Evolutionary conservation across 2,888 invertebrate genomes (phyloP).

Genomic region (Tipula helvola): DNA sequence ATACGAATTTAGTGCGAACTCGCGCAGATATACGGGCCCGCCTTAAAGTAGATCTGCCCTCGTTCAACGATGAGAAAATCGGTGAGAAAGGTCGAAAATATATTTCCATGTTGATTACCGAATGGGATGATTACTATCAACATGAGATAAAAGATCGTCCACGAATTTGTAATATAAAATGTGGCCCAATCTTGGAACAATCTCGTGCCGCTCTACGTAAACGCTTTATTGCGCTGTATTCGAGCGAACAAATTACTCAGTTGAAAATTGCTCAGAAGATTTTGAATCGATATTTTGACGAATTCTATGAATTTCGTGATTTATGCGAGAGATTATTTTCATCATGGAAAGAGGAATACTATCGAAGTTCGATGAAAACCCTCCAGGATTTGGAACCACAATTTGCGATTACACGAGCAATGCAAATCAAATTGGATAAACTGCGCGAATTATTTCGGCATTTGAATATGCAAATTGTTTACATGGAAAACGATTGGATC

Average conservation of each 20-base stretch:
- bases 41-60: slow-evolving; percentile 25
- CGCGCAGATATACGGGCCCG: slow-evolving; percentile 28
- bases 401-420: slow-evolving; percentile 27
- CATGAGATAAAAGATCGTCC: slow-evolving; percentile 28
- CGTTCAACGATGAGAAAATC: slow-evolving; percentile 23
- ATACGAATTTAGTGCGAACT: slow-evolving; percentile 28
- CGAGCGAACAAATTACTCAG: slow-evolving; percentile 20
- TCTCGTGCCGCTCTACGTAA: slow-evolving; percentile 28
- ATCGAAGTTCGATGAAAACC: slow-evolving; percentile 16
- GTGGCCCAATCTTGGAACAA: slow-evolving; percentile 24
- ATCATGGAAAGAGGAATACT: slow-evolving; percentile 31
- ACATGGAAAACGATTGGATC: slow-evolving; percentile 31
- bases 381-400: slow-evolving; percentile 22
- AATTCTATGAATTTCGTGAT: slow-evolving; percentile 23
- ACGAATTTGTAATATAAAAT: slow-evolving; percentile 25
- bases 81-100: slow-evolving; percentile 23
- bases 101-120: slow-evolving; percentile 26
- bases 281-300: slow-evolving; percentile 26
- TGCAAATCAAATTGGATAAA: slow-evolving; percentile 23
- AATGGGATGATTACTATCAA: slow-evolving; percentile 32
- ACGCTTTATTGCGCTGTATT: slow-evolving; percentile 30
- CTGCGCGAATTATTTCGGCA: slow-evolving; percentile 23
- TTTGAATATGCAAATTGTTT: slow-evolving; percentile 32
- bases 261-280: slow-evolving; percentile 29
- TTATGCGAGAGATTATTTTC: slow-evolving; percentile 27